Percentiles rank a stretch among this genome's conserved stretches.
phyloP scores from a whole-genome alignment of 2,113 vertebrate genomes.

The Furnarius figulus region DNA sequence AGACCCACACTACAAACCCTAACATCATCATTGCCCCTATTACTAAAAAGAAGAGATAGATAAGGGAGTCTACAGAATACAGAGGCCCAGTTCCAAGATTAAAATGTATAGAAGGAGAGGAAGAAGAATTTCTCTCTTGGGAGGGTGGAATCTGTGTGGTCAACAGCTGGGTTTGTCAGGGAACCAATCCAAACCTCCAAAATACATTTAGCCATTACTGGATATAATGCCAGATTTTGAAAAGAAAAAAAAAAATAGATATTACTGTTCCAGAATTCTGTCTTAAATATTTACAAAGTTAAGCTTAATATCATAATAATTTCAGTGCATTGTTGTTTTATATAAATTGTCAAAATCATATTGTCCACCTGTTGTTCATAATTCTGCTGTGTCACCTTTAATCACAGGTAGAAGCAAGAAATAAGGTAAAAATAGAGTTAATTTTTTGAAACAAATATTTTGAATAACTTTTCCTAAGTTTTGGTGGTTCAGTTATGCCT shows the following conservation, averaged over 20 bases:
- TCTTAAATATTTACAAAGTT: neutral
- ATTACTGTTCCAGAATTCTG: neutral
- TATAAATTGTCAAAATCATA: neutral
- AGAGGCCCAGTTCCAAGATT: no score
- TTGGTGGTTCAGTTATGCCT: neutral
- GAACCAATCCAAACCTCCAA: no score
- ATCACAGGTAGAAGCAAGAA: neutral
- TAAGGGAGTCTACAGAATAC: no score
- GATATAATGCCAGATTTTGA: neutral
- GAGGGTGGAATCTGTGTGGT: no score
- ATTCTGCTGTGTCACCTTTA: neutral
- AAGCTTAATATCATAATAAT: neutral
- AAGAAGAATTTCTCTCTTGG: no score
- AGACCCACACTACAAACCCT: no score
- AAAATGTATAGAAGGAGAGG: no score
- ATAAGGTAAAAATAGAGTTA: neutral
- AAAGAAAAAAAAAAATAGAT: neutral
- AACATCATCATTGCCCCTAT: no score
- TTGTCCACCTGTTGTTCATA: neutral
- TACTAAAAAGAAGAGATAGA: no score
- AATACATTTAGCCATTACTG: neutral
- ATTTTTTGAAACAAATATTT: neutral
- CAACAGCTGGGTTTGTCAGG: no score
- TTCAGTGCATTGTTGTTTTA: neutral
- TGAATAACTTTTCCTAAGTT: neutral